Percentiles rank a stretch among this genome's conserved stretches.
These are phyloP conservation scores for Eristalinus sepulchralis DNA, from an alignment of 2,888 invertebrate genomes.

Conservation along the genomic window DNA sequence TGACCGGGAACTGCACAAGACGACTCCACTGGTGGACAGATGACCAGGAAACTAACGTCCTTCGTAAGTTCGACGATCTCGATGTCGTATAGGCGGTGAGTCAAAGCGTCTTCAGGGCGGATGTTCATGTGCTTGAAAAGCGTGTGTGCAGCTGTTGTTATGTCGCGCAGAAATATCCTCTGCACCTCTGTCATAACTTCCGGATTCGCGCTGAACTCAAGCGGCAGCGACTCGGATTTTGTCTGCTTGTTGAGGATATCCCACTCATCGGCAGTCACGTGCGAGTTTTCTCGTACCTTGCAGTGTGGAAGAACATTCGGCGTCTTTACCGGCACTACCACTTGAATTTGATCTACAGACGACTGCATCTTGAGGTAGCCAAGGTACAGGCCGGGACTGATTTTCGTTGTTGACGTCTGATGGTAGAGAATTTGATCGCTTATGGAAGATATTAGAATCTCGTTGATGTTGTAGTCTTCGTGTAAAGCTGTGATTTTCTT, in stretches of 20 bases:
- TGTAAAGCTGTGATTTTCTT: conserved; percentile 89
- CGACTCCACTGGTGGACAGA: conserved; percentile 95
- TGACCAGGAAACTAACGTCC: conserved; percentile 94
- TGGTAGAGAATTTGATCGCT: conserved; percentile 88
- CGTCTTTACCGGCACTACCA: conserved; percentile 94
- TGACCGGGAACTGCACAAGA: conserved; percentile 95
- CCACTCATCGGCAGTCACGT: conserved; percentile 99
- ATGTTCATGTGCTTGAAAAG: conserved; percentile 92
- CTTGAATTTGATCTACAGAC: conserved; percentile 95
- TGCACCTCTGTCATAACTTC: conserved; percentile 87
- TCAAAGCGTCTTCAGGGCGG: conserved; percentile 85
- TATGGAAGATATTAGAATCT: conserved; percentile 92
- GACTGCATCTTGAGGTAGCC: conserved; percentile 98
- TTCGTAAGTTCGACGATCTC: conserved; percentile 96
- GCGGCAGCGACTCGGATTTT: conserved; percentile 67
- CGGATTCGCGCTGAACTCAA: conserved; percentile 80
- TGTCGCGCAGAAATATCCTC: conserved; percentile 89
- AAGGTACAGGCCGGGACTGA: conserved; percentile 94
- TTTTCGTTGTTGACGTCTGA: conserved; percentile 88
- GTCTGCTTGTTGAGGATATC: conserved; percentile 87
- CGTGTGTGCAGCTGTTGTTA: conserved; percentile 88
- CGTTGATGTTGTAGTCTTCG: conserved; percentile 89
- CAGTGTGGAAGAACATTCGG: conserved; percentile 98
- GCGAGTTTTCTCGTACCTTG: conserved; percentile 96
- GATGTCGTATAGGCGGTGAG: conserved; percentile 93